Conservation (phyloP, 53 echinoderm and acorn worm species). For the Actinopyga echinites region DNA sequence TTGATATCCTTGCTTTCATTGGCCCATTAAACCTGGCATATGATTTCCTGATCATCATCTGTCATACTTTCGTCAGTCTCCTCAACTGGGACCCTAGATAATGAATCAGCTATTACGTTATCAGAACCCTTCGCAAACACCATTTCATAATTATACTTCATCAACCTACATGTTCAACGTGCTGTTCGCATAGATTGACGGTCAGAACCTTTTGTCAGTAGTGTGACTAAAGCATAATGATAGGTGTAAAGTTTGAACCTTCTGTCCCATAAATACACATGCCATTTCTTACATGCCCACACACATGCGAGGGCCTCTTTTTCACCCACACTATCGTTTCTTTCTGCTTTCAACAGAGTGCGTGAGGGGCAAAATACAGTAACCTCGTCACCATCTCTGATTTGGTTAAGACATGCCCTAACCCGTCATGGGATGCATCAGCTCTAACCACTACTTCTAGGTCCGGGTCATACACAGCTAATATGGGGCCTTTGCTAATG, state of each 20-base stretch:
- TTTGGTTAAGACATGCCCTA: background rate
- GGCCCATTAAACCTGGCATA: no score
- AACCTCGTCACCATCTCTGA: background rate
- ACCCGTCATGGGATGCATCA: no score
- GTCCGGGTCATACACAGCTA: no score
- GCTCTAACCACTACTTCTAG: no score
- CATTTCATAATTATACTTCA: constrained; percentile 55
- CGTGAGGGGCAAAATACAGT: background rate
- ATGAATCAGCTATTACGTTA: constrained; percentile 37
- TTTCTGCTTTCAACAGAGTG: background rate
- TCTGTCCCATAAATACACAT: background rate
- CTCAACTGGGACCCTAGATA: background rate
- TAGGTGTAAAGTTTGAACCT: background rate
- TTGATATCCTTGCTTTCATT: no score
- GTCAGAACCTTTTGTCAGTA: background rate
- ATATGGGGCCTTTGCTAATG: no score
- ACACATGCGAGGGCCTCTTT: constrained; percentile 11
- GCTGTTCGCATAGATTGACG: constrained; percentile 55
- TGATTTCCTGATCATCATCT: background rate
- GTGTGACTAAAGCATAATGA: background rate
- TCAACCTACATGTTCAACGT: constrained; percentile 22
- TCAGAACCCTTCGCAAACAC: constrained; percentile 47
- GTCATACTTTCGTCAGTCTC: no score
- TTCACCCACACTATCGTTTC: background rate
- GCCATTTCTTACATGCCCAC: constrained; percentile 17